phyloP scores from a whole-genome alignment of 2,797 vertebrate species.

The Cyclura pinguis region DNA sequence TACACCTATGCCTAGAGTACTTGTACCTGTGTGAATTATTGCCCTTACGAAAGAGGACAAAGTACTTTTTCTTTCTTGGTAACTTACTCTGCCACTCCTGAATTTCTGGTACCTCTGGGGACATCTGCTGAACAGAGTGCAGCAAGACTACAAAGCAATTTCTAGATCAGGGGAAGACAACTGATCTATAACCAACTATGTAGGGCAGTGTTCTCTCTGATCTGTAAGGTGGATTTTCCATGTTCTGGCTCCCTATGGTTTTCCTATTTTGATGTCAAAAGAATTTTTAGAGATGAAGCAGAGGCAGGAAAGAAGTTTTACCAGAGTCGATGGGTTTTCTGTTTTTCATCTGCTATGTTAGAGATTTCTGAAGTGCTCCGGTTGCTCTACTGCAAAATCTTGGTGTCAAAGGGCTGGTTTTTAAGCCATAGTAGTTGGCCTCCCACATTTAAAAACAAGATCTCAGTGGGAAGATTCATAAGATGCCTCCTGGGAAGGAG shows the following conservation, averaged over 20 bases:
- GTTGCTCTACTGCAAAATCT: background rate
- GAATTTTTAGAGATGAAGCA: slow-evolving; percentile 10
- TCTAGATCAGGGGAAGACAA: slow-evolving; percentile 2
- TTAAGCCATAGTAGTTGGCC: background rate
- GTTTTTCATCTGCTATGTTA: background rate
- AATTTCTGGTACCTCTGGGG: slow-evolving; percentile 6
- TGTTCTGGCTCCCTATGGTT: background rate
- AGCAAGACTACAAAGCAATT: background rate
- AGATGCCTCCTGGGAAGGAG: background rate
- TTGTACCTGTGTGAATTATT: background rate
- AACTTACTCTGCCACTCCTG: background rate
- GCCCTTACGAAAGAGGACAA: background rate
- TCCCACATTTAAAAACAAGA: background rate
- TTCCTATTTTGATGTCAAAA: slow-evolving; percentile 21
- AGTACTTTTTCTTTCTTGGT: background rate
- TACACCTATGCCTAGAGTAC: background rate
- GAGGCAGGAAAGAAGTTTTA: background rate
- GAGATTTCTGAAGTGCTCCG: background rate
- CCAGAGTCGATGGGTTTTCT: background rate
- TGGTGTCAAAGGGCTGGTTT: background rate
- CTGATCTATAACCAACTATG: background rate
- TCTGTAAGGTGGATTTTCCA: slow-evolving; percentile 15
- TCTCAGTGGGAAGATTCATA: background rate
- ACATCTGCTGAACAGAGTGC: background rate
- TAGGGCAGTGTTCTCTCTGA: slow-evolving; percentile 27